Evolutionary conservation across 2,797 vertebrate species (phyloP), one percentile per base, ranked within the genome.

Genomic region (Picus viridis): DNA sequence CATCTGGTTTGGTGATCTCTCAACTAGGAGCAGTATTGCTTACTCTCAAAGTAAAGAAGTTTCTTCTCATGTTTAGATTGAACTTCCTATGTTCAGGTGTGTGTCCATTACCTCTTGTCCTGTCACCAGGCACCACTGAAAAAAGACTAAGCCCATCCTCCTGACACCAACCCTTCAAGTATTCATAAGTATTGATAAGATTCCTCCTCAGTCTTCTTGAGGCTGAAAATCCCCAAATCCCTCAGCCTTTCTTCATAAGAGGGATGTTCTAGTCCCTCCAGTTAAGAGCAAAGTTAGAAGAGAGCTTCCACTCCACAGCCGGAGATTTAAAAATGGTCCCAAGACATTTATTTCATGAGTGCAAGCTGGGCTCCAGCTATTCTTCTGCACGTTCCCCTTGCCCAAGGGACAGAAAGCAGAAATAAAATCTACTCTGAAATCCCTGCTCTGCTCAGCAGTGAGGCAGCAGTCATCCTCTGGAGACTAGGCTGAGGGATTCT

Each of bases 351-450:
- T 75, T 63, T 89, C 76, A 80, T 61, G 76, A 86, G 6, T 18
- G 15, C 51, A 76, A 94, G 49, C 43, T 76, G 90, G 71, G 14
- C 9, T 86, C 47, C 4, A 2, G 10, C 64, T 83, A 34, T 73
- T 77, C 54, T 69, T 86, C 61, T 68, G 61, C 79, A 74, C 1
- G 4, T 86, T 70, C 57, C 43, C 29, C 26, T 73, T 82, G 53
- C 82, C 83, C 79, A 76, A 73, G 68, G 73, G 86, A 86, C 76
- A 84, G 63, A 91, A 87, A 93, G 16, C 30, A 57, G 57, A 76
- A 83, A 53, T 32, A 72, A 86, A 56, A 90, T 51, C 57, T 1
- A 0, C 70, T 75, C 77, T 2, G 6, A 83, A 78, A 45, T 64
- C 43, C n/a, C 57, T 7, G 12, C 56, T 58, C 73, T 81, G 70